Percentiles rank a stretch among this genome's conserved stretches.
Conservation (phyloP, 2,888 invertebrate species). For the Nomada hirtipes region DNA sequence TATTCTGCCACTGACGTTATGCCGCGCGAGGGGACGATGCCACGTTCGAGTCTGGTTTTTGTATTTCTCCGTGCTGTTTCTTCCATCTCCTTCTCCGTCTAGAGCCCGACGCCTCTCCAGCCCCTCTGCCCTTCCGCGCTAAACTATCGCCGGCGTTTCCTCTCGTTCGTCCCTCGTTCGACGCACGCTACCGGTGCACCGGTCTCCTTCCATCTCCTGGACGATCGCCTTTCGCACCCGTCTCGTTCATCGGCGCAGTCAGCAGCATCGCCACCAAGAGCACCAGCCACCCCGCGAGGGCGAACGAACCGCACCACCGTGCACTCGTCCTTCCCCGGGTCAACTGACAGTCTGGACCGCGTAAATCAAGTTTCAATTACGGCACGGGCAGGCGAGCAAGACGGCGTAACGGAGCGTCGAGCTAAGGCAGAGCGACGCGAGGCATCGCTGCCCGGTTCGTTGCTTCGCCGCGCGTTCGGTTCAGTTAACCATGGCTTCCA, state of each 20-base stretch:
- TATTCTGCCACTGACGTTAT: constrained; percentile 85
- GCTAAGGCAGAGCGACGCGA: constrained; percentile 22
- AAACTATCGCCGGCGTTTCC: constrained; percentile 58
- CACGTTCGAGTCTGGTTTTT: constrained; percentile 83
- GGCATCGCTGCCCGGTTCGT: neutral
- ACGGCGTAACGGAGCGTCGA: constrained; percentile 48
- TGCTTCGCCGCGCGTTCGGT: constrained; percentile 5
- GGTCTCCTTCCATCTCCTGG: constrained; percentile 8
- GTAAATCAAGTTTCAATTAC: constrained; percentile 86
- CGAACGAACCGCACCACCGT: constrained; percentile 58
- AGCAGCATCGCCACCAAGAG: constrained; percentile 38
- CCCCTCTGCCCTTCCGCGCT: constrained; percentile 53
- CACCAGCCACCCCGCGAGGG: constrained; percentile 60
- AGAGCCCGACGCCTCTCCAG: constrained; percentile 11
- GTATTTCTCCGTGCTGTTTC: constrained; percentile 76
- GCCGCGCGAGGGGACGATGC: constrained; percentile 80
- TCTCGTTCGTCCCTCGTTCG: constrained; percentile 19
- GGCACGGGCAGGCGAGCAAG: constrained; percentile 66
- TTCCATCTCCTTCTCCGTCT: constrained; percentile 36
- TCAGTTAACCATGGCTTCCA: neutral
- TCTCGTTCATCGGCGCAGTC: constrained; percentile 24
- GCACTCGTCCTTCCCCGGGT: constrained; percentile 79
- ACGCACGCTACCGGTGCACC: constrained; percentile 16
- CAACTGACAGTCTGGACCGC: constrained; percentile 84
- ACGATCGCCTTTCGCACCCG: constrained; percentile 11